These are phyloP conservation scores for Cyanocitta stelleri DNA, from an alignment of 2,113 vertebrate species.

Conservation along the genomic window DNA sequence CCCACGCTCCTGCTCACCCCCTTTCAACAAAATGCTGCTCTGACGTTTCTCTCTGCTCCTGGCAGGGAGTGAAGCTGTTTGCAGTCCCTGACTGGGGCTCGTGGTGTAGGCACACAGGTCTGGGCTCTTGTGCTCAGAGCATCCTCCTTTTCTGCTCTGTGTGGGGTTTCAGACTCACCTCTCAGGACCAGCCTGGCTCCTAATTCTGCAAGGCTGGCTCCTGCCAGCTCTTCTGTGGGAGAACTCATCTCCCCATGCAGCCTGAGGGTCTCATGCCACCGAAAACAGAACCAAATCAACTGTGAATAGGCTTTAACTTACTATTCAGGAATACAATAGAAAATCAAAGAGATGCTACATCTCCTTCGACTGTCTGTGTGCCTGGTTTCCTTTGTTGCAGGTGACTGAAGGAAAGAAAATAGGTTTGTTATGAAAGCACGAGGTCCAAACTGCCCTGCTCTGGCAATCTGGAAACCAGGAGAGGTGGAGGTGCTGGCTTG, in stretches of 20 bases:
- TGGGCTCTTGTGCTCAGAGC: neutral
- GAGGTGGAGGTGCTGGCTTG: neutral
- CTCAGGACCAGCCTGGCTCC: neutral
- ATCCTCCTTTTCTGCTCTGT: neutral
- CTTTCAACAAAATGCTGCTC: conserved; percentile 1
- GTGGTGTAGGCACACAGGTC: neutral
- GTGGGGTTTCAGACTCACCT: neutral
- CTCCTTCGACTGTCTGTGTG: neutral
- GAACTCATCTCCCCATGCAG: neutral
- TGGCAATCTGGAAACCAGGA: neutral
- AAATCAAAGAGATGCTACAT: conserved; percentile 30
- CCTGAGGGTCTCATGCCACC: neutral
- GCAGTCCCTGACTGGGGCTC: neutral
- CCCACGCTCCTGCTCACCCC: neutral
- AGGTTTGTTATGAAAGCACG: conserved; percentile 55
- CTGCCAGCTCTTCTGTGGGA: neutral
- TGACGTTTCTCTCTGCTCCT: neutral
- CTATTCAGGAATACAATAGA: conserved; percentile 45
- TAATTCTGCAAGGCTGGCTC: neutral
- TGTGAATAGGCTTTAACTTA: conserved; percentile 32
- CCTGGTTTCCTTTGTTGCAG: conserved; percentile 32
- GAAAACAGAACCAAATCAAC: conserved; percentile 27
- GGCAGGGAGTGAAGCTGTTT: neutral
- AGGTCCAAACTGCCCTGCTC: neutral
- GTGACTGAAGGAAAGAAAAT: conserved; percentile 22